Conservation (phyloP, 2,888 invertebrate genomes). For the Mamestra brassicae region DNA sequence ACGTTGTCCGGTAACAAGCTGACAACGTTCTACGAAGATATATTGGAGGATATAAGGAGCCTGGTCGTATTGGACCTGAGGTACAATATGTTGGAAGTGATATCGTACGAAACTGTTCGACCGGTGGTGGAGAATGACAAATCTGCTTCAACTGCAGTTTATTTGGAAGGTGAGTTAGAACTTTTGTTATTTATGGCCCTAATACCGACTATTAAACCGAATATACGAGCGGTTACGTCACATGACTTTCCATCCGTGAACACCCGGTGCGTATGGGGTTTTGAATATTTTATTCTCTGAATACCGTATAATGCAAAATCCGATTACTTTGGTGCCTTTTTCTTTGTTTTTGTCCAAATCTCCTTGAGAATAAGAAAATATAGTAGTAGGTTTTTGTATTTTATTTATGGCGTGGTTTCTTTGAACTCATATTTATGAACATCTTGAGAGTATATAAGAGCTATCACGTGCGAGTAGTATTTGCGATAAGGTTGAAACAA, state of each 20-base stretch:
- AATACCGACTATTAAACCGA: conserved; percentile 66
- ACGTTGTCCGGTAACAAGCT: conserved; percentile 94
- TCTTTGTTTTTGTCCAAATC: conserved; percentile 44
- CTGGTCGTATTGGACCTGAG: conserved; percentile 94
- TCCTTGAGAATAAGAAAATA: conserved; percentile 44
- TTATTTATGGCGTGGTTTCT: conserved; percentile 24
- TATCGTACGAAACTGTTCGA: conserved; percentile 94
- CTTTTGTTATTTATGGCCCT: conserved; percentile 69
- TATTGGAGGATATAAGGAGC: conserved; percentile 93
- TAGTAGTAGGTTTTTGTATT: conserved; percentile 24
- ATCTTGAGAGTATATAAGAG: neutral
- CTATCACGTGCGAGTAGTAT: neutral
- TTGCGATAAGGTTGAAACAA: conserved; percentile 3
- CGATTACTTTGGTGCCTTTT: conserved; percentile 38
- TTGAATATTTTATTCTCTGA: conserved; percentile 60
- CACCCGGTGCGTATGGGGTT: conserved; percentile 55
- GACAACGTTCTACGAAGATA: conserved; percentile 93
- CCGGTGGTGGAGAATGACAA: conserved; percentile 94
- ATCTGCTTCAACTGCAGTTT: conserved; percentile 93
- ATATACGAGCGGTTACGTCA: conserved; percentile 62
- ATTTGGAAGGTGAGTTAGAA: conserved; percentile 93
- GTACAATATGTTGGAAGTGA: conserved; percentile 94
- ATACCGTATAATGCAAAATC: conserved; percentile 51
- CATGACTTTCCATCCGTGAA: conserved; percentile 55
- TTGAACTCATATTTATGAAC: conserved; percentile 15